Conservation (phyloP, 2,113 vertebrate genomes). For the Ophthalmolycus amberensis region DNA sequence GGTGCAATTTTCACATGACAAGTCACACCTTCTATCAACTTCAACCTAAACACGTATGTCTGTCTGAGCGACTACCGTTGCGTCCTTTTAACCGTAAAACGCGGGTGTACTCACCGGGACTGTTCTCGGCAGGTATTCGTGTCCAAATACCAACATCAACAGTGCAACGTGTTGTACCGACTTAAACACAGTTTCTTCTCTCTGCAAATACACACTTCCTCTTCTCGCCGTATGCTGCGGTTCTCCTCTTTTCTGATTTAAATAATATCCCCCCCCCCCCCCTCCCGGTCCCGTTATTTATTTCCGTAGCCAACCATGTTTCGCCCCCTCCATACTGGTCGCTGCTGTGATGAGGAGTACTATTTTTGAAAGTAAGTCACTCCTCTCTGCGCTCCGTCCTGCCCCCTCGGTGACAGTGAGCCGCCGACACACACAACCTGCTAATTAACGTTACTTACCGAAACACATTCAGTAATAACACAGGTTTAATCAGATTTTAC, state of each 20-base stretch:
- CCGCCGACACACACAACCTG: slow-evolving; percentile 7
- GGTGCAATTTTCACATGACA: not conserved
- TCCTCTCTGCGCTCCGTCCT: slow-evolving; percentile 55
- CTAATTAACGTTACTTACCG: not conserved
- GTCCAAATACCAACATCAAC: slow-evolving; percentile 67
- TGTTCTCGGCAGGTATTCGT: slow-evolving; percentile 73
- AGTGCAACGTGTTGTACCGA: slow-evolving; percentile 44
- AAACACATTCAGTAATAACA: not conserved
- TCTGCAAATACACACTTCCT: not conserved
- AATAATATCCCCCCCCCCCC: not conserved
- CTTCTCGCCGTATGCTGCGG: not conserved
- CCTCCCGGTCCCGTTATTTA: slow-evolving; percentile 56
- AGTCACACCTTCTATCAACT: not conserved
- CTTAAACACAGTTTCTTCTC: slow-evolving; percentile 27
- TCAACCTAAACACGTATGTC: not conserved
- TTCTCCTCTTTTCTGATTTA: not conserved
- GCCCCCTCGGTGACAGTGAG: slow-evolving; percentile 17
- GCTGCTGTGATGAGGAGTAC: slow-evolving; percentile 38
- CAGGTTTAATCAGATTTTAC: not conserved
- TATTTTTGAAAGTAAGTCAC: slow-evolving; percentile 73
- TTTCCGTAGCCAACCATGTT: slow-evolving; percentile 53
- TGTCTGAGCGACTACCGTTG: not conserved
- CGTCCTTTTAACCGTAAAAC: not conserved
- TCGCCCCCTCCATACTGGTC: slow-evolving; percentile 34
- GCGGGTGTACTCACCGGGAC: slow-evolving; percentile 71